A percentile compares a stretch with the other conserved stretches of the same genome.
Conservation (phyloP, 1,140 invertebrate species). For the Acromyrmex charruanus region DNA sequence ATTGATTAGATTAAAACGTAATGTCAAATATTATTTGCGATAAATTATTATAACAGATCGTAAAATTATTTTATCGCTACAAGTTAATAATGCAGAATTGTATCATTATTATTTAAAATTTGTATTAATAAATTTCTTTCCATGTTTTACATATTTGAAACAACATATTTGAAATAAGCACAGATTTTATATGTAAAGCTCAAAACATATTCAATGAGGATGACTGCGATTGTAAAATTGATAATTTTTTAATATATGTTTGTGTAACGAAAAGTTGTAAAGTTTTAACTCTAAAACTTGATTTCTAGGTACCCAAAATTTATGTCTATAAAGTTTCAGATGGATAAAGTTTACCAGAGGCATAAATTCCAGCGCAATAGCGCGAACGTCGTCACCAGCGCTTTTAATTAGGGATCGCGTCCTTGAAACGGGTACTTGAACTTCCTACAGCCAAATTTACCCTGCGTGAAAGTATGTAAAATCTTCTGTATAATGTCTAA, state of each 20-base stretch:
- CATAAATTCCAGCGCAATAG: conserved; percentile 36
- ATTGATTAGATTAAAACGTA: not conserved
- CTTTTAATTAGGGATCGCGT: conserved; percentile 64
- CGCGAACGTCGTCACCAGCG: conserved; percentile 2
- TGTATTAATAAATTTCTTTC: not conserved
- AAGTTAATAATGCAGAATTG: not conserved
- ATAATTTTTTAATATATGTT: not conserved
- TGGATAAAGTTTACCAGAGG: conserved; percentile 38
- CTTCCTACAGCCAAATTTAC: conserved; percentile 43
- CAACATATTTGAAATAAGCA: not conserved
- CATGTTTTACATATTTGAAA: not conserved
- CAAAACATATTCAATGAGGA: not conserved
- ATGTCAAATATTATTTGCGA: not conserved
- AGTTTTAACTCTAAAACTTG: conserved; percentile 50
- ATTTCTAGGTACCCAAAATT: conserved; percentile 11
- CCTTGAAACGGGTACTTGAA: conserved; percentile 9
- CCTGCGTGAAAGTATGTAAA: not conserved
- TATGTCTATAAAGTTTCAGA: conserved; percentile 16
- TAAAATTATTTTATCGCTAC: not conserved
- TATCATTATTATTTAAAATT: not conserved
- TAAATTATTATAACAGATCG: not conserved
- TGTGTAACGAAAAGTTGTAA: not conserved
- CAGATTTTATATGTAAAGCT: conserved; percentile 1
- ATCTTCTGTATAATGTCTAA: not conserved
- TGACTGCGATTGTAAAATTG: not conserved